Evolutionary conservation across 2,113 vertebrate species (phyloP).

Genomic region (Rana temporaria): DNA sequence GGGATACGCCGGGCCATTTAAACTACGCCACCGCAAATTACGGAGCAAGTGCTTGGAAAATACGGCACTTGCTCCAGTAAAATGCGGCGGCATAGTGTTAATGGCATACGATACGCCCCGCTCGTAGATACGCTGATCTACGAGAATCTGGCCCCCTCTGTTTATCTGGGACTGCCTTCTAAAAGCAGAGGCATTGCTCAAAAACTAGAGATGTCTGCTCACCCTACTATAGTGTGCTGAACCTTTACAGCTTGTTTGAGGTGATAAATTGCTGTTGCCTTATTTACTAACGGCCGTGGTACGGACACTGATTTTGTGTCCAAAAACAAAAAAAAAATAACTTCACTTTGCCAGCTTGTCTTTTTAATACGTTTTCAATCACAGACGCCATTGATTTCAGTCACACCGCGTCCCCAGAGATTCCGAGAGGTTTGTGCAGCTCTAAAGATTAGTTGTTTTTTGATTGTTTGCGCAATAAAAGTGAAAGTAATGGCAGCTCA

Average conservation of each 20-base stretch:
- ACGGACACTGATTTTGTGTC: constrained; percentile 8
- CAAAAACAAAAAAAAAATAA: neutral
- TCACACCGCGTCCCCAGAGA: neutral
- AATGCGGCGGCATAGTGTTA: too few relatives aligned
- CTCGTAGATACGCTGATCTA: too few relatives aligned
- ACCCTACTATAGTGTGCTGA: neutral
- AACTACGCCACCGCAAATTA: too few relatives aligned
- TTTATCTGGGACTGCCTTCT: too few relatives aligned
- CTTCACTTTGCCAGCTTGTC: constrained; percentile 27
- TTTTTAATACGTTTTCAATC: constrained; percentile 49
- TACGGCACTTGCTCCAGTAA: too few relatives aligned
- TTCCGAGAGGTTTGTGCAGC: neutral
- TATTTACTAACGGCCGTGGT: neutral
- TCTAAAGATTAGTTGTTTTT: constrained; percentile 25
- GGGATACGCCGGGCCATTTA: too few relatives aligned
- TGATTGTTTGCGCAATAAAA: constrained; percentile 26
- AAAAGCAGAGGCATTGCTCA: too few relatives aligned
- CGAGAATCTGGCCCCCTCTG: too few relatives aligned
- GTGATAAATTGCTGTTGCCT: neutral
- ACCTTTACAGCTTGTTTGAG: neutral
- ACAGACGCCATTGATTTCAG: constrained; percentile 45
- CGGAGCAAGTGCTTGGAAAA: too few relatives aligned
- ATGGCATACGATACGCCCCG: too few relatives aligned
- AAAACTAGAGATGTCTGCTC: too few relatives aligned
- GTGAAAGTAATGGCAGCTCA: neutral